These are phyloP conservation scores for Phoebastria nigripes DNA, from an alignment of 2,797 vertebrate species.

Conservation along the genomic window DNA sequence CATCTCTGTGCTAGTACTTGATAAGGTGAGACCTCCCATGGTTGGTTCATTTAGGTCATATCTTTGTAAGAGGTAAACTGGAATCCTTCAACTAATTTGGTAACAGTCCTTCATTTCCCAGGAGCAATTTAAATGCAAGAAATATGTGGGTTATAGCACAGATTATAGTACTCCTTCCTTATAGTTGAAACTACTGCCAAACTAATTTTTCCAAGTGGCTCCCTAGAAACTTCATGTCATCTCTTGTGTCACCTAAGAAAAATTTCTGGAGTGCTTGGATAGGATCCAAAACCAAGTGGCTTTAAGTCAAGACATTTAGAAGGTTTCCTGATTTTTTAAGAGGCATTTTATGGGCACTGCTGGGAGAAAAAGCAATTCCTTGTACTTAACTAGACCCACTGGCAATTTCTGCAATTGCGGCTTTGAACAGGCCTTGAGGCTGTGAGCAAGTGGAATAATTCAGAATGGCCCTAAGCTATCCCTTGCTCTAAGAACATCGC, in stretches of 20 bases:
- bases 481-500: neutral
- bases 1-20: neutral
- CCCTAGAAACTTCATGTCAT: neutral
- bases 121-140: neutral
- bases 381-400: neutral
- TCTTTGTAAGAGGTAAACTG: neutral
- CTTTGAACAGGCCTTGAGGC: neutral
- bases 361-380: neutral
- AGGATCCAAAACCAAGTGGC: neutral
- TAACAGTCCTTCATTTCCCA: neutral
- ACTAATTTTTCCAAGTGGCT: neutral
- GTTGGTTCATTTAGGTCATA: neutral
- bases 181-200: neutral
- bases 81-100: neutral
- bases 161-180: neutral
- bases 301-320: neutral
- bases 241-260: neutral
- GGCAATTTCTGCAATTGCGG: neutral
- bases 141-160: neutral
- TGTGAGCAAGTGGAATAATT: neutral
- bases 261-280: neutral
- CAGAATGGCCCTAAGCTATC: neutral
- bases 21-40: neutral
- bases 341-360: neutral
- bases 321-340: neutral